phyloP scores from a whole-genome alignment of 2,888 invertebrate species.

The Mylabris sibirica region DNA sequence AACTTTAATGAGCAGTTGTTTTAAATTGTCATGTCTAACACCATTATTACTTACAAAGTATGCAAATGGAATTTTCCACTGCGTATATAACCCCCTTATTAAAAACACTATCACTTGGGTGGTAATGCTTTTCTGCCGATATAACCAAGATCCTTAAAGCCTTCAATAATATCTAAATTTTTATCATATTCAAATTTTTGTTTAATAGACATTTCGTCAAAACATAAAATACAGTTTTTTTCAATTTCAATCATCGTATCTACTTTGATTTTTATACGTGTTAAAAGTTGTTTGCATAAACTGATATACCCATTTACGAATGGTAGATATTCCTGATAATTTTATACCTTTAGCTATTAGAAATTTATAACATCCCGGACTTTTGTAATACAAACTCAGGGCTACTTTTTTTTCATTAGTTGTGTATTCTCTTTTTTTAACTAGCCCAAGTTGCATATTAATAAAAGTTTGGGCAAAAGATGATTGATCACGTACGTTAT shows the following conservation, averaged over 20 bases:
- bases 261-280: neutral
- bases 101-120: constrained; percentile 3
- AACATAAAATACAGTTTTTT: neutral
- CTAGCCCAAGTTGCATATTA: too few species aligned
- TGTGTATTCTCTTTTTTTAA: too few species aligned
- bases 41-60: constrained; percentile 1
- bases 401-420: neutral
- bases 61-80: constrained; percentile 16
- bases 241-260: neutral
- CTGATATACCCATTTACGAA: too few species aligned
- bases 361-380: neutral
- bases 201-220: constrained; percentile 2
- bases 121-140: constrained; percentile 8
- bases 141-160: constrained; percentile 12
- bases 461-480: too few species aligned
- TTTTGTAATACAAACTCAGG: neutral
- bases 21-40: neutral
- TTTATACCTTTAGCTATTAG: neutral
- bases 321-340: too few species aligned
- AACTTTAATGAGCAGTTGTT: too few species aligned
- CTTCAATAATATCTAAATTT: neutral
- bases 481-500: too few species aligned
- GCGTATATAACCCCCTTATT: constrained; percentile 4
- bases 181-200: neutral
- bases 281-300: neutral